Percentiles rank a stretch among this genome's conserved stretches.
These are phyloP conservation scores for Rhabdomys pumilio DNA, from an alignment of 2,797 vertebrate genomes.

Conservation along the genomic window DNA sequence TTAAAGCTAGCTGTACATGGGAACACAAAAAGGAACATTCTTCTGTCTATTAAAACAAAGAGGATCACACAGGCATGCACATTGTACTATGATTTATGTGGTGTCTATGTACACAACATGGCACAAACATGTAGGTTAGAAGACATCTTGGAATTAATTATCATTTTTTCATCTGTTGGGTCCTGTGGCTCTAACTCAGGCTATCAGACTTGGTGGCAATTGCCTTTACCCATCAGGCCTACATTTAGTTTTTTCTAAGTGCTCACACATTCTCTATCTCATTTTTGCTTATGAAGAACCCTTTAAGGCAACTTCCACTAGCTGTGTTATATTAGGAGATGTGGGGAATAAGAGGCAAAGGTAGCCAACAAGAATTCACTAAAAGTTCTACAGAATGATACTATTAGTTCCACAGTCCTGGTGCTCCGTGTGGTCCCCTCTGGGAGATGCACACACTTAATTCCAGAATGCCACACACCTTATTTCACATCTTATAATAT, in stretches of 20 bases:
- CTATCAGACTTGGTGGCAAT: not conserved
- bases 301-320: not conserved
- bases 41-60: too few species aligned
- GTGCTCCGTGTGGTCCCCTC: not conserved
- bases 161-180: not conserved
- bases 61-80: too few species aligned
- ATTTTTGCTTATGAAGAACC: not conserved
- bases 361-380: not conserved
- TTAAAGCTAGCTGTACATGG: too few species aligned
- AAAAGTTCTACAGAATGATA: not conserved
- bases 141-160: not conserved
- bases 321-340: not conserved
- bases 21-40: too few species aligned
- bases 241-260: not conserved
- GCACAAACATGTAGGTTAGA: not conserved
- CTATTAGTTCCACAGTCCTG: accelerated
- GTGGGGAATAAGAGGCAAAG: not conserved
- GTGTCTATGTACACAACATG: too few species aligned
- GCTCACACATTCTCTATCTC: not conserved
- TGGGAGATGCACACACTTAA: not conserved
- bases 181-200: not conserved
- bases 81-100: too few species aligned
- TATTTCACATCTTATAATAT: slow-evolving; percentile 69
- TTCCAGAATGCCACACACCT: slow-evolving; percentile 42
- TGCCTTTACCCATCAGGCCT: not conserved